Percentiles rank a stretch among this genome's conserved stretches.
phyloP scores from a whole-genome alignment of 2,888 invertebrate genomes.

The Rhorus exstirpatorius region DNA sequence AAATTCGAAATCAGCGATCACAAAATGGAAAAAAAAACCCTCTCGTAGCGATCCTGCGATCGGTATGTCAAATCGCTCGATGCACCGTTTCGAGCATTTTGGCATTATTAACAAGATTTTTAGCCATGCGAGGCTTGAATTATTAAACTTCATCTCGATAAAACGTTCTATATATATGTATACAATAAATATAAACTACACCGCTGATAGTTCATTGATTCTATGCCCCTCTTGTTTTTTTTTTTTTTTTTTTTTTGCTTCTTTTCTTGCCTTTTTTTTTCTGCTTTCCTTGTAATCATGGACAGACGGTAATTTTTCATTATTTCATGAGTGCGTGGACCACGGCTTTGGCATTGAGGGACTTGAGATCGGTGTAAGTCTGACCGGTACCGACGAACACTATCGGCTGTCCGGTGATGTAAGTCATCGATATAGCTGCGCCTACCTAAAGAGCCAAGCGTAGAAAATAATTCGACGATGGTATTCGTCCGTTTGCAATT shows the following conservation, averaged over 20 bases:
- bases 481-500: background rate
- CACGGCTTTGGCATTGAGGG: constrained; percentile 98
- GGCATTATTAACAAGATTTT: no score
- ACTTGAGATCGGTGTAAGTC: constrained; percentile 99
- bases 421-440: constrained; percentile 99
- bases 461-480: background rate
- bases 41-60: no score
- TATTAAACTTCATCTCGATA: constrained; percentile 63
- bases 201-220: constrained; percentile 42
- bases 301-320: constrained; percentile 76
- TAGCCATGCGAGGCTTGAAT: no score
- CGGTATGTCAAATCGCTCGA: no score
- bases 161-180: constrained; percentile 65
- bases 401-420: constrained; percentile 99
- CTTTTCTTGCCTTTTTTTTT: constrained; percentile 24
- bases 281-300: constrained; percentile 5
- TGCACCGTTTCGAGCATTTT: no score
- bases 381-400: constrained; percentile 99
- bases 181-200: constrained; percentile 68
- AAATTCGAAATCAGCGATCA: no score
- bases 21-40: no score
- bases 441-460: constrained; percentile 92
- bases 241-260: no score
- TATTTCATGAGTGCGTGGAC: constrained; percentile 98
- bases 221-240: background rate